Conservation (phyloP, 53 echinoderm and acorn worm species). For the Astropecten irregularis region DNA sequence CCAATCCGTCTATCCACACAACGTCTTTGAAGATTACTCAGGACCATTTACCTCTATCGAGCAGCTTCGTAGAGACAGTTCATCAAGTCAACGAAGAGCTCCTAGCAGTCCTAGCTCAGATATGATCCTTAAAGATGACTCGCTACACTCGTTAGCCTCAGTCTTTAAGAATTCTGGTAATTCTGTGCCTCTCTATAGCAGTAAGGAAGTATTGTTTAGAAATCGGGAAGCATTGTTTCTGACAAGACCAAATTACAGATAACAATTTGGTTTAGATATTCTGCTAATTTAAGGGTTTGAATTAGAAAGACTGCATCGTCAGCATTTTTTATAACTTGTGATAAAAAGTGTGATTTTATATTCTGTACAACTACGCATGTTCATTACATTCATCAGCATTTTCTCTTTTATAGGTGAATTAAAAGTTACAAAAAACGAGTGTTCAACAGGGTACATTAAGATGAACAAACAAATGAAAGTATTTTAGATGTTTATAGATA, state of each 20-base stretch:
- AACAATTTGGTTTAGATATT: no score
- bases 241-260: constrained; percentile 45
- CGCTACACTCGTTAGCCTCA: constrained; percentile 28
- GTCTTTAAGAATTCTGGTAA: not conserved
- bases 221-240: constrained; percentile 36
- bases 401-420: no score
- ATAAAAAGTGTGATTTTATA: no score
- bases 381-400: no score
- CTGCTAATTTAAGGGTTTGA: no score
- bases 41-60: constrained; percentile 33
- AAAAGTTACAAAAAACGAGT: no score
- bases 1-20: not conserved
- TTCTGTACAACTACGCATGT: no score
- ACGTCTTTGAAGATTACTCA: constrained; percentile 13
- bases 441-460: no score
- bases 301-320: not conserved
- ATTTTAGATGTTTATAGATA: no score
- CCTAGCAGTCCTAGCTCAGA: constrained; percentile 4
- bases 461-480: no score
- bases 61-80: constrained; percentile 34
- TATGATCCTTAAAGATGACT: constrained; percentile 26
- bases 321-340: no score
- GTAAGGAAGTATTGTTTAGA: constrained; percentile 48
- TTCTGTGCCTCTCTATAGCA: constrained; percentile 18
- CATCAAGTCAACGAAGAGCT: not conserved